Conservation (phyloP, 30 jellyfish, hydroid and myxozoan genomes). For the Rhopilema esculentum region DNA sequence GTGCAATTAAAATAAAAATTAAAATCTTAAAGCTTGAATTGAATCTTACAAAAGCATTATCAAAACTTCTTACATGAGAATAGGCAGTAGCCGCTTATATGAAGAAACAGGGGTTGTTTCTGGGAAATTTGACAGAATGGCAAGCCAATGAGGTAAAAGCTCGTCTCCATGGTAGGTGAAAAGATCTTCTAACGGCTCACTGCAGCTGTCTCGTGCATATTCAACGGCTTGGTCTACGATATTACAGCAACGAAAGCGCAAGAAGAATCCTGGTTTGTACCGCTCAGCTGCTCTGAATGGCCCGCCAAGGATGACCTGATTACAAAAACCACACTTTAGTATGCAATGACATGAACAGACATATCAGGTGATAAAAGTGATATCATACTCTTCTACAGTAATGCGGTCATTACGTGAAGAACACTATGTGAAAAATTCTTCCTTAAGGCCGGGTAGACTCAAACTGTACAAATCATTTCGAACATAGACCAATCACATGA, state of each 20-base stretch:
- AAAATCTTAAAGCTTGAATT: no score
- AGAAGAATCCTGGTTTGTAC: constrained; percentile 68
- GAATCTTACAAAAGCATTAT: no score
- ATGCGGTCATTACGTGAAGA: no score
- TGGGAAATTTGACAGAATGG: constrained; percentile 89
- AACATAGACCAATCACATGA: no score
- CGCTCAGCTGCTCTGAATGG: constrained; percentile 87
- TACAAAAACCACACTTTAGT: no score
- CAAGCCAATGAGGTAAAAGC: constrained; percentile 87
- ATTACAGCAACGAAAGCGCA: constrained; percentile 89
- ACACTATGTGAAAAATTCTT: no score
- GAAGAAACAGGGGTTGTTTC: constrained; percentile 82
- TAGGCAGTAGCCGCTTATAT: constrained; percentile 81
- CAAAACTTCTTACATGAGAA: constrained; percentile 59
- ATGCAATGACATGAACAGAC: no score
- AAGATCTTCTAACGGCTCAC: constrained; percentile 83
- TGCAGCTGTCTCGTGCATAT: constrained; percentile 80
- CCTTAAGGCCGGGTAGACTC: no score
- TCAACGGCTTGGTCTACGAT: constrained; percentile 81
- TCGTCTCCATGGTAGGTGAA: constrained; percentile 90
- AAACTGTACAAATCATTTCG: no score
- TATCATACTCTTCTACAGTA: no score
- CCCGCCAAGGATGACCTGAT: constrained; percentile 92
- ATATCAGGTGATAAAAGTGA: no score
- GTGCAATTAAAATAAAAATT: no score